Evolutionary conservation across 1,140 invertebrate genomes (phyloP), one percentile per base, ranked within the genome.

Genomic region (Drosophila sulfurigaster): DNA sequence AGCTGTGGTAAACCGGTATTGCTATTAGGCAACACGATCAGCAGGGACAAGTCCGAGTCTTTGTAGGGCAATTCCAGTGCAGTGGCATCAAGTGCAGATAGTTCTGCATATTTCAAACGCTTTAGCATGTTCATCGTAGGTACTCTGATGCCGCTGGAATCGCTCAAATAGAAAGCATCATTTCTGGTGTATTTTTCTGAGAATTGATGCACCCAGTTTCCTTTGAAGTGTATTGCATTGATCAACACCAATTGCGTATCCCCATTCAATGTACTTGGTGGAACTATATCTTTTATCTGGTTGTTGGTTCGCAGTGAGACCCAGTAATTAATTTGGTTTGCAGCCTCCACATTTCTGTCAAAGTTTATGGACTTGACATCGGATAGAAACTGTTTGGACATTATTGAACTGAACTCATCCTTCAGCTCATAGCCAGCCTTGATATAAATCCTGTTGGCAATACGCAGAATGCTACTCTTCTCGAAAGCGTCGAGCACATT

Each of bases 201-300:
- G 48, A 91, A 92, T 46, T 74, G 43, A 52, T 90, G 74, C 35
- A 63, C 46, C 91, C 92, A 92, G n/a, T 68, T 78, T 46, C 91
- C 91, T 46, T 92, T 92, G 49, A 96, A 96, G 82, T 96, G 95
- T 28, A 96, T 93, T 2, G 95, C 95, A 88, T 96, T 96, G 2
- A 94, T 92, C 7, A 96, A 90, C 6, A 96, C 93, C 59, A 96
- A 65, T 16, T 49, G 92, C 78, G 93, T 93, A 2, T 79, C 25
- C 0, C 8, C 6, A 57, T 70, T 48, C 1, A 94, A 51, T 1
- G 77, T 78, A 52, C 64, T 91, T 28, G 91, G 8, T 1, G 80
- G 13, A 11, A 96, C 73, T 1, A 96, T 81, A 73, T 95, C 76
- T 52, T 93, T 93, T 25, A 96, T 96, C 69, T 94, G 93, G 41